Conservation (phyloP, 2,888 invertebrate species). For the Tiliacea citrago region DNA sequence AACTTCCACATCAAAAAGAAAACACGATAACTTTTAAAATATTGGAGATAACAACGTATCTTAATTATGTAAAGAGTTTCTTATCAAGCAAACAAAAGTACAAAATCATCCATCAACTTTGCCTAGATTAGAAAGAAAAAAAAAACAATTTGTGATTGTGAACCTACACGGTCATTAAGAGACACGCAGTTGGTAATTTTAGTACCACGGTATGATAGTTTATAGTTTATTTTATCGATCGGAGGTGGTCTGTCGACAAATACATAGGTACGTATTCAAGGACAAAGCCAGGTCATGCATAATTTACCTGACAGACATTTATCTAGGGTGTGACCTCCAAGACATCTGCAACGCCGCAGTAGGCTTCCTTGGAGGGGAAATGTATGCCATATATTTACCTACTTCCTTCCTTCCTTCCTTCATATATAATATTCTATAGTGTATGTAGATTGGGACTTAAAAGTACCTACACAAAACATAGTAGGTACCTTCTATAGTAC, state of each 20-base stretch:
- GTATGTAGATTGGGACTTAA: neutral
- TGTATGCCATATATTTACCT: slow-evolving; percentile 13
- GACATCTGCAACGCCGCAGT: slow-evolving; percentile 43
- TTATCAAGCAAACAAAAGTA: slow-evolving; percentile 19
- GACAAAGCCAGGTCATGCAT: slow-evolving; percentile 50
- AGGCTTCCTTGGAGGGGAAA: slow-evolving; percentile 14
- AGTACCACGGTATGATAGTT: slow-evolving; percentile 27
- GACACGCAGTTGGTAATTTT: slow-evolving; percentile 39
- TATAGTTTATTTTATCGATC: slow-evolving; percentile 56
- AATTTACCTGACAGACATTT: slow-evolving; percentile 40
- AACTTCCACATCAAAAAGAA: slow-evolving; percentile 21
- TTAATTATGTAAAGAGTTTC: slow-evolving; percentile 15
- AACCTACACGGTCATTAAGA: slow-evolving; percentile 23
- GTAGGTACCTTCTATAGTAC: neutral
- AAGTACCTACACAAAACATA: neutral
- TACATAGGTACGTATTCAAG: slow-evolving; percentile 55
- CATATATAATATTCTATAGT: neutral
- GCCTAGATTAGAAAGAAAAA: slow-evolving; percentile 14
- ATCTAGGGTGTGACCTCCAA: slow-evolving; percentile 47
- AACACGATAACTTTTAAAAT: slow-evolving; percentile 4
- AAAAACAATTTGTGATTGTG: slow-evolving; percentile 30
- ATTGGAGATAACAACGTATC: neutral
- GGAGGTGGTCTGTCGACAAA: slow-evolving; percentile 29
- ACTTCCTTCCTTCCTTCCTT: slow-evolving; percentile 1
- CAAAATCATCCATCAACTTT: slow-evolving; percentile 32